Conservation (phyloP, 2,797 vertebrate species). For the Danionella dracula region DNA sequence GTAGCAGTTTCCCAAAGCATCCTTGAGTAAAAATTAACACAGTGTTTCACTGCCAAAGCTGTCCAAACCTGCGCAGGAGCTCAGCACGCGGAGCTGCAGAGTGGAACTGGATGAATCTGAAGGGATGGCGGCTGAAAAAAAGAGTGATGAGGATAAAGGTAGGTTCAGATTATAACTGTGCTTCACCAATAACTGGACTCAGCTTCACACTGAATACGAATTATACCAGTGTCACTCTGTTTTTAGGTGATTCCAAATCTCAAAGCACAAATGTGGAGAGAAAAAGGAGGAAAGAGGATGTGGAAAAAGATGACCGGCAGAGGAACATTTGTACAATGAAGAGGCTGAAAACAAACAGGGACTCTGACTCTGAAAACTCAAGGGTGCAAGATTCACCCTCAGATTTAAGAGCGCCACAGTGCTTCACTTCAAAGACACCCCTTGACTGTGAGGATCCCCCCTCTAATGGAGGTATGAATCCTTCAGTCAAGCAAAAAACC, state of each 20-base stretch:
- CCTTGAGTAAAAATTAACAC: neutral
- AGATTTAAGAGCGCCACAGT: constrained; percentile 82
- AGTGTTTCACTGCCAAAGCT: constrained; percentile 14
- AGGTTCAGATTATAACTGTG: constrained; percentile 15
- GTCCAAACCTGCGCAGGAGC: constrained; percentile 16
- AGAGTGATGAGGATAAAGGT: constrained; percentile 35
- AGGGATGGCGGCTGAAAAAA: constrained; percentile 11
- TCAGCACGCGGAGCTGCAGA: constrained; percentile 24
- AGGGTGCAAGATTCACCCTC: constrained; percentile 80
- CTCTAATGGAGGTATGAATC: constrained; percentile 14
- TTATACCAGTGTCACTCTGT: constrained; percentile 48
- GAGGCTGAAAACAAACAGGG: constrained; percentile 68
- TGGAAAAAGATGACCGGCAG: constrained; percentile 74
- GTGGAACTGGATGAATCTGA: constrained; percentile 9
- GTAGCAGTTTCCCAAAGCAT: neutral
- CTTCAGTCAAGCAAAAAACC: constrained; percentile 47
- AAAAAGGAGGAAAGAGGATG: constrained; percentile 88
- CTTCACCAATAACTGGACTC: too few relatives aligned
- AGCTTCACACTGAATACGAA: too few relatives aligned
- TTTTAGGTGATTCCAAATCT: constrained; percentile 79
- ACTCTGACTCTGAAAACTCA: constrained; percentile 85
- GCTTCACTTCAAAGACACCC: constrained; percentile 71
- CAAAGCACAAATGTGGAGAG: constrained; percentile 79
- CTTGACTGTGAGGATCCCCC: constrained; percentile 61
- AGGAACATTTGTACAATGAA: constrained; percentile 64